Conservation (phyloP, 2,797 vertebrate species). For the Pipistrellus pygmaeus region DNA sequence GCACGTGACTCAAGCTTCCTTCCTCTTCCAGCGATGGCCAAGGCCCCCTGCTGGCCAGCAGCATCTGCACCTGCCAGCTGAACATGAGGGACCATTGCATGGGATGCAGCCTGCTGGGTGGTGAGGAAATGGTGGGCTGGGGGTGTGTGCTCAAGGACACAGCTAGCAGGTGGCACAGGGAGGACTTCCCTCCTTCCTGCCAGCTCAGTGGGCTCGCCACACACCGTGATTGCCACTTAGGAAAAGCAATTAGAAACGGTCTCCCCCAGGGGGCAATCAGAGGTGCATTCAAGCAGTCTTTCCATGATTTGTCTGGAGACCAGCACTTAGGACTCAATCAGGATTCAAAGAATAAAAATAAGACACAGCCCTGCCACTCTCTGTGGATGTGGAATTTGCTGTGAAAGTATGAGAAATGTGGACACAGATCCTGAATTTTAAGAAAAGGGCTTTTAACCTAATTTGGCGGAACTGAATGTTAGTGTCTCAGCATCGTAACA, state of each 20-base stretch:
- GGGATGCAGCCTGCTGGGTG: no score
- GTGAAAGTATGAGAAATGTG: not conserved
- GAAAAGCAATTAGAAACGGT: not conserved
- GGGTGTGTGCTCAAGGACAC: accelerated
- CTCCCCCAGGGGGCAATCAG: not conserved
- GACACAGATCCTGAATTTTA: not conserved
- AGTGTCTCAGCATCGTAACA: not conserved
- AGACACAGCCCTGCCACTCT: accelerated
- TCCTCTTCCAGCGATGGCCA: accelerated
- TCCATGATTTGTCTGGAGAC: not conserved
- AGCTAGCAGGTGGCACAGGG: accelerated
- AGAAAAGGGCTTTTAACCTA: not conserved
- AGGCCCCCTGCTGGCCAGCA: accelerated
- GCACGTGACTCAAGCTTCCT: accelerated
- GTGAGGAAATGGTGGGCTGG: not conserved
- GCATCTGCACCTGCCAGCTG: not conserved
- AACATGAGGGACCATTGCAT: accelerated
- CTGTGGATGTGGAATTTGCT: not conserved
- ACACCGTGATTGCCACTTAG: accelerated
- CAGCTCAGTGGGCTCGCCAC: accelerated
- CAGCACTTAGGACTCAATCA: accelerated
- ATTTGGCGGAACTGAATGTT: not conserved
- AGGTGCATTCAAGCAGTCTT: accelerated
- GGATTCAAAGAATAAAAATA: not conserved
- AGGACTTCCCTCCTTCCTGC: not conserved